phyloP scores from a whole-genome alignment of 2,888 invertebrate genomes.

The Kuschelorhynchus macadamiae region DNA sequence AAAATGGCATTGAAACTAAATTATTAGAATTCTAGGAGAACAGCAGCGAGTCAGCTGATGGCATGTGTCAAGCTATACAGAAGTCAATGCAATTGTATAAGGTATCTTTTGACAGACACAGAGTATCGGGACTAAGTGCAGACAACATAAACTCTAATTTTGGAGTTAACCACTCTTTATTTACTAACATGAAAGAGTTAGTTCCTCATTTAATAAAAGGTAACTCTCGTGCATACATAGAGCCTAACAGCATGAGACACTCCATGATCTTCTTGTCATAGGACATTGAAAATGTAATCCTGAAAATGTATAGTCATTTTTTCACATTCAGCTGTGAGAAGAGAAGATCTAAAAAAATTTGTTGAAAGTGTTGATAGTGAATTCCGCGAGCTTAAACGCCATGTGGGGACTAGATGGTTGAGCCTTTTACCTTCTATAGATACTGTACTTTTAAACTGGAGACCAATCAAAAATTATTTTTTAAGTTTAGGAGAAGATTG shows the following conservation, averaged over 20 bases:
- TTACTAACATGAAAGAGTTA: not conserved
- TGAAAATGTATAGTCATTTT: conserved; percentile 43
- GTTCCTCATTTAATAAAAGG: not conserved
- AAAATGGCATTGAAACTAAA: conserved; percentile 48
- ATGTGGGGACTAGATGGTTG: too few species aligned
- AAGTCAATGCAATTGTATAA: conserved; percentile 52
- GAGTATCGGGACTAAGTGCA: conserved; percentile 57
- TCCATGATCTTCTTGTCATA: conserved; percentile 47
- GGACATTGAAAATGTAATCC: conserved; percentile 52
- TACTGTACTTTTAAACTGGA: too few species aligned
- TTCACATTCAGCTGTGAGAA: conserved; percentile 38
- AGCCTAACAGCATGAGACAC: conserved; percentile 46
- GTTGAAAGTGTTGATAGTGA: too few species aligned
- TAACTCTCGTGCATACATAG: conserved; percentile 44
- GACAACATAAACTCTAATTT: conserved; percentile 62
- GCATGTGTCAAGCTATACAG: conserved; percentile 48
- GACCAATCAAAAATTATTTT: too few species aligned
- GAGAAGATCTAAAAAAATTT: conserved; percentile 29
- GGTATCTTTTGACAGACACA: too few species aligned
- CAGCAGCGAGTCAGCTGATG: conserved; percentile 48
- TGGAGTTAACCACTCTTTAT: conserved; percentile 43
- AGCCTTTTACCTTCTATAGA: too few species aligned
- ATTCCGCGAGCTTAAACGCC: too few species aligned
- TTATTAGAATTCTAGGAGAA: conserved; percentile 41
- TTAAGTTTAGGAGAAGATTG: too few species aligned